Evolutionary conservation across 2,797 vertebrate genomes (phyloP).

Genomic region (Gambusia yucatana): DNA sequence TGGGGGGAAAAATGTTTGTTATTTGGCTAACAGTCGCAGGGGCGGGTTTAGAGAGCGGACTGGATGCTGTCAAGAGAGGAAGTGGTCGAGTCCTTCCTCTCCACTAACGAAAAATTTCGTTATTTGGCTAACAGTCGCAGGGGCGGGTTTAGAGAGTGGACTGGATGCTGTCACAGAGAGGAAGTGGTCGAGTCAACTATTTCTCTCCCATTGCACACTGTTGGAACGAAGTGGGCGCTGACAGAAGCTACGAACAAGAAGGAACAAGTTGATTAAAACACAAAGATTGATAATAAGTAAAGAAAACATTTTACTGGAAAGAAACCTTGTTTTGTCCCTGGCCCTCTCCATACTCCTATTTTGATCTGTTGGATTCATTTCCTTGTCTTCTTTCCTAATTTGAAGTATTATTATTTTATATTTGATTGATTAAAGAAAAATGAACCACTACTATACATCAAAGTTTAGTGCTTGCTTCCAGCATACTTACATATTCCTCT

Average conservation of each 20-base stretch:
- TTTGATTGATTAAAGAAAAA: not conserved
- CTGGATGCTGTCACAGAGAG: slow-evolving; percentile 89
- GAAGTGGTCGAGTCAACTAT: slow-evolving; percentile 98
- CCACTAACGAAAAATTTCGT: slow-evolving; percentile 53
- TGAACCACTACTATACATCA: not conserved
- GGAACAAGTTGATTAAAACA: slow-evolving; percentile 28
- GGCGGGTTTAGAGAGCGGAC: slow-evolving; percentile 69
- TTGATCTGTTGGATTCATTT: not conserved
- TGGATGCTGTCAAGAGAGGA: slow-evolving; percentile 91
- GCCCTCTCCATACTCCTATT: not conserved
- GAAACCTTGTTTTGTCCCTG: not conserved
- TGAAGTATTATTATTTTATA: not conserved
- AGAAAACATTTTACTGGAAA: not conserved
- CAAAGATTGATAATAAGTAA: slow-evolving; percentile 17
- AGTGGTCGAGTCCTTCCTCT: slow-evolving; percentile 89
- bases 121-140: slow-evolving; percentile 92
- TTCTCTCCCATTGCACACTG: slow-evolving; percentile 96
- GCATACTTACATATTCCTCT: not conserved
- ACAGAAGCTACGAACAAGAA: slow-evolving; percentile 86
- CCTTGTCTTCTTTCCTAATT: not conserved
- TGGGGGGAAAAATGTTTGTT: slow-evolving; percentile 81
- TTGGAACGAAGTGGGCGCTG: slow-evolving; percentile 89
- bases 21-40: slow-evolving; percentile 92
- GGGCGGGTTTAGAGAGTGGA: slow-evolving; percentile 71
- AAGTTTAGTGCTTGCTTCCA: not conserved